Percentiles rank a stretch among this genome's conserved stretches.
These are phyloP conservation scores for Tenthredo livida DNA, from an alignment of 2,888 invertebrate genomes.

Conservation along the genomic window DNA sequence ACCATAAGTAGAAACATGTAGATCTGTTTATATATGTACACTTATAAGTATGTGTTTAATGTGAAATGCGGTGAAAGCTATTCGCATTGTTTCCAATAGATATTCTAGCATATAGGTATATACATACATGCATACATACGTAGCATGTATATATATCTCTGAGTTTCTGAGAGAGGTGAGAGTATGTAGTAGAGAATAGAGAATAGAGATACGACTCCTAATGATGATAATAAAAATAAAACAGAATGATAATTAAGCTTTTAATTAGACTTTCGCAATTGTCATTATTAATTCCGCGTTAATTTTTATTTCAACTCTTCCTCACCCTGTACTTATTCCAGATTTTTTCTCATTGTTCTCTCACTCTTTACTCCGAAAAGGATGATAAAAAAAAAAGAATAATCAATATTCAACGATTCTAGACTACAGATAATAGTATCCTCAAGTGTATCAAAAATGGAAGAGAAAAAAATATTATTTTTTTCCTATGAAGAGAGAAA, in stretches of 20 bases:
- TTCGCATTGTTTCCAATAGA: conserved; percentile 36
- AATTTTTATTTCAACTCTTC: not conserved
- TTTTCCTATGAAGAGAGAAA: too few species aligned
- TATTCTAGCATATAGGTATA: not conserved
- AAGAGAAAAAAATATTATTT: too few species aligned
- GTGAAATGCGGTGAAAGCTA: conserved; percentile 42
- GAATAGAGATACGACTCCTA: not conserved
- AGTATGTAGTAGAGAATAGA: not conserved
- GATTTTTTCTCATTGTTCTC: not conserved
- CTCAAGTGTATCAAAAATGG: not conserved
- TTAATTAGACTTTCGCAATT: conserved; percentile 27
- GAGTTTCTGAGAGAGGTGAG: not conserved
- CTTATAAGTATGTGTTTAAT: not conserved
- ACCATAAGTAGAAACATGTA: not conserved
- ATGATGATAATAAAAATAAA: not conserved
- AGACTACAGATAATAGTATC: not conserved
- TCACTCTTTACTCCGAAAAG: not conserved
- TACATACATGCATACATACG: not conserved
- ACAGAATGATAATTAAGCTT: not conserved
- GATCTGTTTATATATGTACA: not conserved
- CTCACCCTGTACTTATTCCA: not conserved
- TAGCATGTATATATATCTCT: not conserved
- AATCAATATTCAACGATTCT: not conserved
- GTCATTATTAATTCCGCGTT: not conserved
- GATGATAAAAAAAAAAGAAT: not conserved